Evolutionary conservation across 2,113 vertebrate genomes (phyloP).

Genomic region (Eidolon helvum): DNA sequence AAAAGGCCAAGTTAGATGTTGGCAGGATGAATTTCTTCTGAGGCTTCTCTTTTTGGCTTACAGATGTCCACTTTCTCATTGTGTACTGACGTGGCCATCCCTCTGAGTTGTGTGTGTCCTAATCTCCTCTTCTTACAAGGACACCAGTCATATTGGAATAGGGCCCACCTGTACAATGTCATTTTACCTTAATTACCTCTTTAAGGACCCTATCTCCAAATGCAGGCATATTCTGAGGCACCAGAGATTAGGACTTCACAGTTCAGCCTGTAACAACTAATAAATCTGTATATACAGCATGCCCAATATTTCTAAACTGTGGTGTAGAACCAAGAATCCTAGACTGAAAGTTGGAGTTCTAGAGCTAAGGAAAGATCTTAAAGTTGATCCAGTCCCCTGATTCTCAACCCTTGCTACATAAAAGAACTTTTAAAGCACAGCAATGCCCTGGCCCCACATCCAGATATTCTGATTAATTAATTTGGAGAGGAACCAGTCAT

Average conservation of each 20-base stretch:
- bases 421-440: neutral
- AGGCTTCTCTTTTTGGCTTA: neutral
- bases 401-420: neutral
- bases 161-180: neutral
- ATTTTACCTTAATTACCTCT: neutral
- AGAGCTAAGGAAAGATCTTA: neutral
- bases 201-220: neutral
- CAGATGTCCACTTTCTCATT: neutral
- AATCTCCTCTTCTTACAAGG: neutral
- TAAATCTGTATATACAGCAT: neutral
- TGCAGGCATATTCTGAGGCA: neutral
- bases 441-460: neutral
- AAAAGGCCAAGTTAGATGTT: neutral
- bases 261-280: neutral
- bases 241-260: neutral
- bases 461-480: neutral
- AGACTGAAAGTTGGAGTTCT: neutral
- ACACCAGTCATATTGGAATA: neutral
- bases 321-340: neutral
- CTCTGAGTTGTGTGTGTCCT: neutral
- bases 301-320: neutral
- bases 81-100: neutral
- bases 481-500: neutral
- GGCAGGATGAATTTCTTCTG: neutral
- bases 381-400: neutral